phyloP scores from a whole-genome alignment of 2,113 vertebrate species.

The Bagarius yarrelli region DNA sequence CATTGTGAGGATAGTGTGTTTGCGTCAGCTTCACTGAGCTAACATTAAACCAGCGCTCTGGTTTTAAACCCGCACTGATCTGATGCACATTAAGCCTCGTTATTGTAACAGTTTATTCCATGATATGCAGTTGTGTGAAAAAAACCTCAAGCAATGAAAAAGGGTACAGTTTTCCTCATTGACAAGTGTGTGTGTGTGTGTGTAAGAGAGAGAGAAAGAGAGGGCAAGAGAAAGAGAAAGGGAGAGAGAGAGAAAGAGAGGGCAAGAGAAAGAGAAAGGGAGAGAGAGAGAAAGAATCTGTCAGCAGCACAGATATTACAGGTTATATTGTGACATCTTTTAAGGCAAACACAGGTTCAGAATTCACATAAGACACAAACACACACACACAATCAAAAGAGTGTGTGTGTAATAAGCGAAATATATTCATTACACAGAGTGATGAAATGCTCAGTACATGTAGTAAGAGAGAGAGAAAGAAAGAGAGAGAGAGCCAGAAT shows the following conservation, averaged over 20 bases:
- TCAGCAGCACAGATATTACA: not conserved
- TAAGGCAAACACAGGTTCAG: conserved; percentile 3
- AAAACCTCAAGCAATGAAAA: too few relatives aligned
- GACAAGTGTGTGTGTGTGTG: too few relatives aligned
- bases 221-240: too few relatives aligned
- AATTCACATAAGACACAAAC: not conserved
- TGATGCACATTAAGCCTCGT: not conserved
- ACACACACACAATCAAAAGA: not conserved
- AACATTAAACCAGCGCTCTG: too few relatives aligned
- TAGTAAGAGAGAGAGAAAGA: not conserved
- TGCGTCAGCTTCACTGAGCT: too few relatives aligned
- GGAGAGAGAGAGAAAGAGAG: too few relatives aligned
- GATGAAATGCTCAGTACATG: conserved; percentile 5
- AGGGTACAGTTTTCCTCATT: too few relatives aligned
- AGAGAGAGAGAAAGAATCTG: too few relatives aligned
- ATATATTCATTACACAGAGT: conserved; percentile 18
- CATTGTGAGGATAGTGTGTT: too few relatives aligned
- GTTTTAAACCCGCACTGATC: not conserved
- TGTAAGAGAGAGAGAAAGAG: too few relatives aligned
- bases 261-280: too few relatives aligned
- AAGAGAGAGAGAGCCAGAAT: not conserved
- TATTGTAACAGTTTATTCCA: not conserved
- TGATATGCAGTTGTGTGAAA: too few relatives aligned
- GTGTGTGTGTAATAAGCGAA: conserved; percentile 1
- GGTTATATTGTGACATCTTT: not conserved